Base-by-base conservation (phyloP, 1,140 invertebrate genomes). In the Euglossa dilemma region DNA sequence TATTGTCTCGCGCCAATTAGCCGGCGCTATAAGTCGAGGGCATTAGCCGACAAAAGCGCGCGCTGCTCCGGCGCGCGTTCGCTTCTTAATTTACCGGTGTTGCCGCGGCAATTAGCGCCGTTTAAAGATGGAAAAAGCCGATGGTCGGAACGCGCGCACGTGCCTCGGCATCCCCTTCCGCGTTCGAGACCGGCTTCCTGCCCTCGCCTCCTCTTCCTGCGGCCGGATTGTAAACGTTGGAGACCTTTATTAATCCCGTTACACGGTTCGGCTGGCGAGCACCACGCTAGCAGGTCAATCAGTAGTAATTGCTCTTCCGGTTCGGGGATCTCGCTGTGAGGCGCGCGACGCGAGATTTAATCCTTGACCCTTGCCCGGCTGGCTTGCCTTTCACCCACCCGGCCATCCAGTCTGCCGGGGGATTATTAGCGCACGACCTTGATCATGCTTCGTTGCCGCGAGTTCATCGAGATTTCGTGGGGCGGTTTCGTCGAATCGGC, bases 171-270 rank as follows among this genome's bases (percentile, higher is more conserved):
- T 43, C 50, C 45, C 67, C 18, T 25, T 45, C 25, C 43, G 1
- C 36, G 28, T 16, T 23, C 16, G 36, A 16, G 28, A 45, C 14
- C 3, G 54, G 69, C 57, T 36, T 20, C 69, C 52, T 52, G 20
- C 73, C 64, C 61, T 69, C 61, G 25, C 18, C 45, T 52, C 61
- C 7, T 36, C 36, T 36, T 36, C 36, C 36, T 61, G 54, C 59
- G 59, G 28, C 56, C 77, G 56, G 64, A 86, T 86, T 64, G 81
- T 91, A 87, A 90, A 89, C 83, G 87, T 82, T 77, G 72, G 85
- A 71, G 75, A 80, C 80, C 90, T 87, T 92, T 92, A 92, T 90
- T 93, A 93, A 92, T 92, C 89, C 86, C 85, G 85, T 92, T 92
- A 91, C 77, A 84, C 77, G 84, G 63, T 87, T 86, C 85, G 79